Conservation (phyloP, 2,113 vertebrate species). For the Bujurquina vittata region DNA sequence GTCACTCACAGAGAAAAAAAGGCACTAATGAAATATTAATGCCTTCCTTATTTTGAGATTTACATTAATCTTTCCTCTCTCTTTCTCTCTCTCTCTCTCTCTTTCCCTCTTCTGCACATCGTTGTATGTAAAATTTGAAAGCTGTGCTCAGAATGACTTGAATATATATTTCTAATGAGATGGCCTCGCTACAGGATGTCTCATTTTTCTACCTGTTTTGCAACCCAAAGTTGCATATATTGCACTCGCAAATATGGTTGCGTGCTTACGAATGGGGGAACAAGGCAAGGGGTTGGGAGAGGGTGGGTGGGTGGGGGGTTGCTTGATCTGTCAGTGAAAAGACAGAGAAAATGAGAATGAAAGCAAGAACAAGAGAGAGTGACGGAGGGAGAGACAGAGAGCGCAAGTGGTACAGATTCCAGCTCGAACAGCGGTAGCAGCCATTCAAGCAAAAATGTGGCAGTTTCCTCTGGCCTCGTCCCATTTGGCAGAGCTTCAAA, state of each 20-base stretch:
- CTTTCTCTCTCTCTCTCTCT: slow-evolving; percentile 39
- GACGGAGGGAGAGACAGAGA: slow-evolving; percentile 30
- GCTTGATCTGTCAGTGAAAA: slow-evolving; percentile 53
- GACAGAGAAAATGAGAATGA: slow-evolving; percentile 55
- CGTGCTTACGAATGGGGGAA: slow-evolving; percentile 10
- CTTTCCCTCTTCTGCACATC: slow-evolving; percentile 30
- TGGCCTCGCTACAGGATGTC: slow-evolving; percentile 47
- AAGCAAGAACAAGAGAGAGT: slow-evolving; percentile 50
- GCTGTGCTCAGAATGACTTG: slow-evolving; percentile 50
- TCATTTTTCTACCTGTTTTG: slow-evolving; percentile 74
- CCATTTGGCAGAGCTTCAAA: slow-evolving; percentile 66
- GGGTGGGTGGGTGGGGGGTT: neutral
- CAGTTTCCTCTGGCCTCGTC: slow-evolving; percentile 40
- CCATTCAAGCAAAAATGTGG: slow-evolving; percentile 26
- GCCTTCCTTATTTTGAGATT: slow-evolving; percentile 86
- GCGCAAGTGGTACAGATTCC: slow-evolving; percentile 15
- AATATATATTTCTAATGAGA: slow-evolving; percentile 77
- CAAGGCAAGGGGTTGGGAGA: slow-evolving; percentile 17
- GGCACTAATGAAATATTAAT: slow-evolving; percentile 97
- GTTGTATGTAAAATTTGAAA: slow-evolving; percentile 67
- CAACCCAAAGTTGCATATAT: slow-evolving; percentile 72
- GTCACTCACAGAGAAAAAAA: slow-evolving; percentile 92
- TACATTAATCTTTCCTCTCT: slow-evolving; percentile 84
- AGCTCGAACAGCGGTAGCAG: slow-evolving; percentile 26
- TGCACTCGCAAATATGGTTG: slow-evolving; percentile 36